Base-by-base conservation (phyloP, 2,797 vertebrate genomes). In the Neostethus bicornis region DNA sequence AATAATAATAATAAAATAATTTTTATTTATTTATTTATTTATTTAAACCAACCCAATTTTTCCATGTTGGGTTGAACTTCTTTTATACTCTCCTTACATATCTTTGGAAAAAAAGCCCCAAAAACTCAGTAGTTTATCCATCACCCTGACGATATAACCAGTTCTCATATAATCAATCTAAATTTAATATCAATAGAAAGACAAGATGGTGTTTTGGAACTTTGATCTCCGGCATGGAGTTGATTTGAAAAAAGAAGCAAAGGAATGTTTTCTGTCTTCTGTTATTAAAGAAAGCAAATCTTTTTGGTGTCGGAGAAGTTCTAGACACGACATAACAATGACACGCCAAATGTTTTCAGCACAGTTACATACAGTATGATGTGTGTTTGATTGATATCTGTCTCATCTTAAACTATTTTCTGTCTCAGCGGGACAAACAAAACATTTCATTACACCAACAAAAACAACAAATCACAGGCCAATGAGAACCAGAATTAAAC, bases 61-160 rank as follows among this genome's bases (percentile, higher is more conserved):
- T 48, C 1, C 11, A 2, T 9, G 20, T 29, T 29, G 80, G 26
- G 12, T 6, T 23, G n/a, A 14, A 52, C 31, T 52, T 54, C 61
- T 71, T 45, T 56, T 8, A 69, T 70, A 59, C 45, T 51, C 66
- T 39, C 1, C 61, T 78, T 53, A 20, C 5, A 44, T 83, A 75
- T 57, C 55, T 51, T 61, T n/a, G 46, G 12, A 41, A 61, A 55
- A 61, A 38, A 41, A 42, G 34, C 34, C 58, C n/a, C 55, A 31
- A 31, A 29, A 39, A 13, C 73, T 46, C 60, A 24, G 17, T n/a
- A 54, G 37, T 57, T 59, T 49, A 20, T 46, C 31, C 1, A 8
- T 46, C 14, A 20, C 4, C 41, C 42, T 64, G 29, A 13, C 2
- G 32, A 1, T 7, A 49, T 10, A 28, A 21, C 0, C 25, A 35